These are phyloP conservation scores for Hirtodrosophila trivittata DNA, from an alignment of 2,888 invertebrate species.

Conservation along the genomic window DNA sequence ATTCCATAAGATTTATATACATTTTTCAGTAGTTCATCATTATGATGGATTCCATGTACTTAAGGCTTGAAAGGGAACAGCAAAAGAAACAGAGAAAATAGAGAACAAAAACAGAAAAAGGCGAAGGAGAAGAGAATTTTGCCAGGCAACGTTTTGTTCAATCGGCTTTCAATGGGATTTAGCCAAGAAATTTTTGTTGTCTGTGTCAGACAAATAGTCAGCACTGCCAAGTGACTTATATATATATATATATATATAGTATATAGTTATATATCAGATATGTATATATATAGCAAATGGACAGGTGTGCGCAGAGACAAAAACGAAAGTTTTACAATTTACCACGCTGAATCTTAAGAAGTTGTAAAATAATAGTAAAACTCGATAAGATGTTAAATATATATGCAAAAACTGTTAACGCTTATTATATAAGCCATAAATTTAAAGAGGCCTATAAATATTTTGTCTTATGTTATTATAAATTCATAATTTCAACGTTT, in stretches of 20 bases:
- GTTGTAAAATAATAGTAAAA: conserved; percentile 10
- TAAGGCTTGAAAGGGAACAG: not conserved
- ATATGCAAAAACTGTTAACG: not conserved
- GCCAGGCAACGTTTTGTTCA: no score
- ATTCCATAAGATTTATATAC: conserved; percentile 21
- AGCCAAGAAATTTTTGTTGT: no score
- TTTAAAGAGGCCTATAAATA: not conserved
- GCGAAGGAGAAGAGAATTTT: not conserved
- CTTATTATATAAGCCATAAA: not conserved
- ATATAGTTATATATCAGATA: no score
- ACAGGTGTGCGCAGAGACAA: conserved; percentile 46
- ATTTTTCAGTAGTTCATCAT: conserved; percentile 47
- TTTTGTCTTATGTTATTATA: not conserved
- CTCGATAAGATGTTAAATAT: no score
- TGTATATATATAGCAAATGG: conserved; percentile 11
- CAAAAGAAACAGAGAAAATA: not conserved
- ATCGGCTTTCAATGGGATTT: no score
- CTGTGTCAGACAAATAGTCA: no score
- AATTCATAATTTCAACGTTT: conserved; percentile 4
- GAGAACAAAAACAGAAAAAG: not conserved
- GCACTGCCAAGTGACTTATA: no score
- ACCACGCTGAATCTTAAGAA: conserved; percentile 35
- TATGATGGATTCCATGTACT: conserved; percentile 42
- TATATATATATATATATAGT: no score
- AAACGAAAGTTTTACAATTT: conserved; percentile 51